phyloP scores from a whole-genome alignment of 35 echinoderm and acorn worm genomes.

The Anneissia japonica region DNA sequence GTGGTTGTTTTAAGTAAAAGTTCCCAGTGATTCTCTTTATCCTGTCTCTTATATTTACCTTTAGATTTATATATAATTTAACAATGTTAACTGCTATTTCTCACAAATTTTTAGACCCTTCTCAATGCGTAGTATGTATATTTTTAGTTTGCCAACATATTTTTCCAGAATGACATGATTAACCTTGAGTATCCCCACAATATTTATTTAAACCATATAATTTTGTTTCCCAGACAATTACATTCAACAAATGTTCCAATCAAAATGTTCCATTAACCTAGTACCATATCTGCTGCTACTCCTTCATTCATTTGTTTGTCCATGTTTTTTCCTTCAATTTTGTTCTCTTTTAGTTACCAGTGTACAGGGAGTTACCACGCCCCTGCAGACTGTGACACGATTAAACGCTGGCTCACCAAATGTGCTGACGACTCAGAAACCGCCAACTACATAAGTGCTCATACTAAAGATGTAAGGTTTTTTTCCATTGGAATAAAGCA shows the following conservation, averaged over 20 bases:
- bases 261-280: neutral
- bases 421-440: conserved; percentile 99
- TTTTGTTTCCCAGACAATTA: neutral
- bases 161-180: neutral
- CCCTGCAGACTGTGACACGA: conserved; percentile 87
- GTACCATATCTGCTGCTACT: conserved; percentile 1
- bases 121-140: too few relatives aligned
- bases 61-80: too few relatives aligned
- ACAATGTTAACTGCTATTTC: too few relatives aligned
- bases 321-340: neutral
- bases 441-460: conserved; percentile 98
- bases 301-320: neutral
- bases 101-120: too few relatives aligned
- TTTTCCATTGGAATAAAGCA: too few relatives aligned
- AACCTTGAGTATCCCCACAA: neutral
- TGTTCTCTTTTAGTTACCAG: conserved; percentile 61
- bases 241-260: neutral
- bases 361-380: conserved; percentile 88
- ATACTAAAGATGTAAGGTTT: conserved; percentile 99
- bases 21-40: too few relatives aligned
- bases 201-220: neutral
- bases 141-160: neutral
- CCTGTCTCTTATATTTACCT: too few relatives aligned
- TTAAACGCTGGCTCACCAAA: conserved; percentile 91
- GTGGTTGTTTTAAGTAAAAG: too few relatives aligned